Evolutionary conservation across 2,113 vertebrate genomes (phyloP), one percentile per base, ranked within the genome.

Genomic region (Phrynosoma blainvillii): DNA sequence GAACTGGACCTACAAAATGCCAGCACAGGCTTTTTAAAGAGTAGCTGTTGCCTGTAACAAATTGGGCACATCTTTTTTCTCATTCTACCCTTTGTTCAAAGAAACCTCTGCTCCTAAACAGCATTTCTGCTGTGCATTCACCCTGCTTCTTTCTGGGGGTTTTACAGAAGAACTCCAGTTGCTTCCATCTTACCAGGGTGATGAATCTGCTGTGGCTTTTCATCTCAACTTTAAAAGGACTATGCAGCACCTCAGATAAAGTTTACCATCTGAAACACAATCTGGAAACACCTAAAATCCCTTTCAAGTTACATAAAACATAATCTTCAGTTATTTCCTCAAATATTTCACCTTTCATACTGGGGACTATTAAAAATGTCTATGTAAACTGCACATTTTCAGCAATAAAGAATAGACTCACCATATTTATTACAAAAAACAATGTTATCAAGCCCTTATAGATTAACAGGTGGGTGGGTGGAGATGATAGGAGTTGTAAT

Each of bases 21-120:
- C 68, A 91, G n/a, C 25, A 91, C 30, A 13, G 65, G 71, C n/a
- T 9, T 74, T 90, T 84, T 59, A 27, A 1, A 30, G 23, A 2
- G 25, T 25, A 27, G 20, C 12, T 59, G 1, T 2, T 16, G 11
- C 20, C 62, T 66, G 2, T 25, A 5, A 52, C 1, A 62, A 87
- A 82, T 5, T 30, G 5, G 10, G 62, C 10, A 85, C 23, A 65
- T 27, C 1, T 21, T 62, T 21, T 32, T 47, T 47, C 13, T 76
- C 70, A 8, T 2, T 32, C 4, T 65, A 68, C 40, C 78, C 16
- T 86, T 87, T 89, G 82, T 25, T 70, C 52, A 8, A 79, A 82
- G 27, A 30, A 6, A 30, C 76, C 42, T 47, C 47, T 47, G 47
- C 4, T 47, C 47, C 47, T 47, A 52, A 5, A 30, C 47, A 78